Evolutionary conservation across 2,113 vertebrate genomes (phyloP).

Genomic region (Leucopternis melanops): DNA sequence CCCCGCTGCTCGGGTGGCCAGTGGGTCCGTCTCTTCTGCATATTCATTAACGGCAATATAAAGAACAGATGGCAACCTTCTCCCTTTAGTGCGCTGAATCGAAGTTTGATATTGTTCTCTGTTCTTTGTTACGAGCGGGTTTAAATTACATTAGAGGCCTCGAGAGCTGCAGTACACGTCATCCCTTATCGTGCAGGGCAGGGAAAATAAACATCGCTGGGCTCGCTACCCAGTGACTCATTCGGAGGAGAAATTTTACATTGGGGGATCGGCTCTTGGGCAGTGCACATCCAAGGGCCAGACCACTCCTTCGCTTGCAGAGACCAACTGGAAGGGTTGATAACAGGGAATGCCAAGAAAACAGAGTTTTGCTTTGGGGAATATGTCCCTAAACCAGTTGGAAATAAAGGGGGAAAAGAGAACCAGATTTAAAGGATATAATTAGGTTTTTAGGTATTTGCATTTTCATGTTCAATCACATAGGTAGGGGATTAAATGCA

Average conservation of each 20-base stretch:
- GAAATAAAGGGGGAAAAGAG: background rate
- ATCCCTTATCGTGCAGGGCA: background rate
- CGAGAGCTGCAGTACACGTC: background rate
- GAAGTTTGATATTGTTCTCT: background rate
- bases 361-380: background rate
- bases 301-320: background rate
- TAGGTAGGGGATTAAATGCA: background rate
- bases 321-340: background rate
- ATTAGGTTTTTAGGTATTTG: background rate
- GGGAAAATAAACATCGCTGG: background rate
- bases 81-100: background rate
- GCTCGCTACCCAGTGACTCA: constrained; percentile 30
- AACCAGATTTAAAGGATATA: background rate
- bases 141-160: constrained; percentile 20
- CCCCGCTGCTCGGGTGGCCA: fast-evolving
- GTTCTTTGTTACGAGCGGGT: background rate
- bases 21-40: background rate
- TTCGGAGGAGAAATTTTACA: background rate
- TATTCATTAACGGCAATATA: background rate
- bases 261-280: background rate
- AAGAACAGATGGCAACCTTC: constrained; percentile 31
- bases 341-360: background rate
- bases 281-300: background rate
- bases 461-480: background rate
- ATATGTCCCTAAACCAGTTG: background rate